Conservation (phyloP, 2,113 vertebrate species). For the Alligator mississippiensis region DNA sequence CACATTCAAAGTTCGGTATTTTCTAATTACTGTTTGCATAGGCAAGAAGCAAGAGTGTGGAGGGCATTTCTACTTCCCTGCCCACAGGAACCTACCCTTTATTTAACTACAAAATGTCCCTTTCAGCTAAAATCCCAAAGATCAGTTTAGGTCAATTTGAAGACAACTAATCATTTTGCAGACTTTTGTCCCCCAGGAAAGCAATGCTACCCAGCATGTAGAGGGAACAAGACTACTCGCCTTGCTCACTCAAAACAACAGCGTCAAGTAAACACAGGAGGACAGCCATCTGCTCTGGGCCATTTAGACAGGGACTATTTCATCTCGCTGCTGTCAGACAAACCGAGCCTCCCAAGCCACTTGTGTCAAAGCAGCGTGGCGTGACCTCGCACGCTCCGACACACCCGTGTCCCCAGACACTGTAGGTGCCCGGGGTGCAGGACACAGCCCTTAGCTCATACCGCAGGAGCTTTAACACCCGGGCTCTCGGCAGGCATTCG, state of each 20-base stretch:
- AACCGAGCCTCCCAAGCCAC: rapidly evolving
- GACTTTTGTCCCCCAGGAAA: no score
- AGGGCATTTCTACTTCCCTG: not conserved
- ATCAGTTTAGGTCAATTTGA: no score
- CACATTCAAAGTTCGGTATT: not conserved
- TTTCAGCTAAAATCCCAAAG: not conserved
- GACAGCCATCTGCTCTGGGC: no score
- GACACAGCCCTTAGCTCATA: not conserved
- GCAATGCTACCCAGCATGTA: no score
- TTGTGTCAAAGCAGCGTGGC: rapidly evolving
- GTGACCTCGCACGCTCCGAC: rapidly evolving
- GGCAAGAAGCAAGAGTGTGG: not conserved
- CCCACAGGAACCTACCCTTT: not conserved
- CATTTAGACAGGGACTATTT: no score
- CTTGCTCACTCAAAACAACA: not conserved
- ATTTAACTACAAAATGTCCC: no score
- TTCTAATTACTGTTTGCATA: rapidly evolving
- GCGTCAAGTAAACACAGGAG: rapidly evolving
- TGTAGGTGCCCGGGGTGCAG: not conserved
- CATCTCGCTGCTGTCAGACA: no score
- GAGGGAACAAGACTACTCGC: rapidly evolving
- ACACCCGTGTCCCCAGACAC: no score
- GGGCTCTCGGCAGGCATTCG: not conserved
- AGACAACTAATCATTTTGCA: no score
- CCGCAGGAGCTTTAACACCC: not conserved